Percentiles rank a stretch among this genome's conserved stretches.
Conservation (phyloP, 2,888 invertebrate genomes). For the Corbicula japonica region DNA sequence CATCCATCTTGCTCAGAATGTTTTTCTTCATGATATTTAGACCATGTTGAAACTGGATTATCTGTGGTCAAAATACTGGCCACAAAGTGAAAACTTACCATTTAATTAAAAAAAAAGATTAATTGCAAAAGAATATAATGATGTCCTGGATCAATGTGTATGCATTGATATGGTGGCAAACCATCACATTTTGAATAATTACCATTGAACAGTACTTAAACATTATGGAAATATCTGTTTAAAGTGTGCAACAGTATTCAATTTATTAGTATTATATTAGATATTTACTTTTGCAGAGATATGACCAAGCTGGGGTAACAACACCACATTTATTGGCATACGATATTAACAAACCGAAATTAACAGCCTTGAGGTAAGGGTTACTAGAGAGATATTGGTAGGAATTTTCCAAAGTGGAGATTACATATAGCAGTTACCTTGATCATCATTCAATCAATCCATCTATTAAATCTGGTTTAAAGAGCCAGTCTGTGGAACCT, state of each 20-base stretch:
- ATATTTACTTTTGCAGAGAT: background rate
- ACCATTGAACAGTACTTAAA: background rate
- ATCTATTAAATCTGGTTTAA: background rate
- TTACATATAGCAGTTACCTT: background rate
- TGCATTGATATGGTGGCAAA: no score
- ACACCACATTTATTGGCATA: conserved; percentile 65
- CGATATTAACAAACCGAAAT: conserved; percentile 63
- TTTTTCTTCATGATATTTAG: no score
- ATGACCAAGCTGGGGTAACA: conserved; percentile 20
- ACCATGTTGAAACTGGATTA: no score
- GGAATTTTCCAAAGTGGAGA: background rate
- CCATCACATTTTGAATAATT: background rate
- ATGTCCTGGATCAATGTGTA: no score
- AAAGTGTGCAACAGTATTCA: background rate
- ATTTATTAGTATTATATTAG: background rate
- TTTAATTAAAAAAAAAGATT: no score
- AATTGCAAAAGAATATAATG: no score
- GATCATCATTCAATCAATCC: background rate
- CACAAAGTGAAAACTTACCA: no score
- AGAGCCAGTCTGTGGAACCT: background rate
- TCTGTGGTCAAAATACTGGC: no score
- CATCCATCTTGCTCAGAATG: no score
- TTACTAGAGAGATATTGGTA: background rate
- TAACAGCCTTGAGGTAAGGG: conserved; percentile 64
- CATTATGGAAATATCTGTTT: background rate